Base-by-base conservation (phyloP, 2,888 invertebrate genomes). In the Scaptomyza reducta region DNA sequence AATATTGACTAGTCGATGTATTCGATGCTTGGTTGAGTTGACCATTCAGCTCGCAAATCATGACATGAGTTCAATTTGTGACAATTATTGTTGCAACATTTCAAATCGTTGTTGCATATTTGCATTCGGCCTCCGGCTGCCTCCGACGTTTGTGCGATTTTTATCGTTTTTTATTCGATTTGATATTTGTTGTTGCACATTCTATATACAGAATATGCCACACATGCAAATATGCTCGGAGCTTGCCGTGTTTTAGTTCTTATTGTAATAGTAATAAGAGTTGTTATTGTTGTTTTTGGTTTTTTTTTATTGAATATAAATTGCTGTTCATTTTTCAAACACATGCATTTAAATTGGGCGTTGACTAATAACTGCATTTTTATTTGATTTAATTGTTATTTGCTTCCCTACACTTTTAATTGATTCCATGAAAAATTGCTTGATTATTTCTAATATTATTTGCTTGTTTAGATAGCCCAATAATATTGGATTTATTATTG, bases 41-140 rank as follows among this genome's bases (percentile, higher is more conserved):
- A 47, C 54, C 61, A 40, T 44, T 38, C 49, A 42, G 54, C 79
- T 79, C 77, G 82, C 89, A 87, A 88, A 87, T 89, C 89, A 89
- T 89, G 89, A 88, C 89, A 89, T 87, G 87, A 89, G 88, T 89
- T 89, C 88, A 89, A 89, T 89, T 89, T 89, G 89, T 89, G 89
- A 89, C 89, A 89, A 89, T 89, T 89, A 89, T 89, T 88, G 79
- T 89, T 89, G 89, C 89, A 89, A 89, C 89, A 89, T 89, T 89
- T 89, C 82, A 88, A 76, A 79, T 70, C 63, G 67, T 40, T 55
- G 61, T 45, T 45, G 44, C 44, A 38, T 22, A 40, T 50, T 50
- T 74, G 74, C 72, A 72, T 74, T 66, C 71, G 75, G 75, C 71
- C 75, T 66, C 74, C 70, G 75, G 75, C 75, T 59, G 62, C 59